phyloP scores from a whole-genome alignment of 2,797 vertebrate species.

The Ctenochaetus hawaiiensis region DNA sequence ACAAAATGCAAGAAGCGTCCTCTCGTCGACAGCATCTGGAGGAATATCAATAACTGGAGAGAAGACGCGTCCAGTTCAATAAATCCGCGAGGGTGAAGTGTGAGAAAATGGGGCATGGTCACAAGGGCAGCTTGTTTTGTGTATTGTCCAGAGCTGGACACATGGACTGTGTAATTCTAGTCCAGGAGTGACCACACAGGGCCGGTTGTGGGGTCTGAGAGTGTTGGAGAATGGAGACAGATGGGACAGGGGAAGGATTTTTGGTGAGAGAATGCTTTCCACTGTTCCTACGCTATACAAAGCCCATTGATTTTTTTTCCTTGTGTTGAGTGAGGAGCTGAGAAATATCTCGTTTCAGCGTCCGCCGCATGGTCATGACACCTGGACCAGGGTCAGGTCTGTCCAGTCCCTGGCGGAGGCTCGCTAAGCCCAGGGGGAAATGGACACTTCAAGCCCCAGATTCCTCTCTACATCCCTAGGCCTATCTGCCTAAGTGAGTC shows the following conservation, averaged over 20 bases:
- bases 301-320: constrained; percentile 86
- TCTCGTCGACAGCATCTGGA: constrained; percentile 52
- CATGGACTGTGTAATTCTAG: constrained; percentile 84
- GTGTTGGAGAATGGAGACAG: constrained; percentile 77
- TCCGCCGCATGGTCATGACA: constrained; percentile 79
- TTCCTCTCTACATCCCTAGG: constrained; percentile 18
- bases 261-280: constrained; percentile 78
- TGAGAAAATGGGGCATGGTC: constrained; percentile 69
- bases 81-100: constrained; percentile 52
- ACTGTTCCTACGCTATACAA: constrained; percentile 79
- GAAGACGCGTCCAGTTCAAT: constrained; percentile 34
- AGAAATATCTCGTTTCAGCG: constrained; percentile 85
- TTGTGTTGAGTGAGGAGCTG: constrained; percentile 71
- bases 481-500: constrained; percentile 9
- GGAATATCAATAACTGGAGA: constrained; percentile 41
- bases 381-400: constrained; percentile 80
- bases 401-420: constrained; percentile 49
- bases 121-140: constrained; percentile 49
- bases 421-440: constrained; percentile 8
- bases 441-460: constrained; percentile 38
- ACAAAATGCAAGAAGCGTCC: constrained; percentile 9
- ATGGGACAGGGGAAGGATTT: constrained; percentile 78
- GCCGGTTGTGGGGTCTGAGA: constrained; percentile 74
- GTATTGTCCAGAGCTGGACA: constrained; percentile 78
- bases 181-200: constrained; percentile 82